Evolutionary conservation across 2,113 vertebrate species (phyloP).

Genomic region (Pseudolaguvia tuberculata): DNA sequence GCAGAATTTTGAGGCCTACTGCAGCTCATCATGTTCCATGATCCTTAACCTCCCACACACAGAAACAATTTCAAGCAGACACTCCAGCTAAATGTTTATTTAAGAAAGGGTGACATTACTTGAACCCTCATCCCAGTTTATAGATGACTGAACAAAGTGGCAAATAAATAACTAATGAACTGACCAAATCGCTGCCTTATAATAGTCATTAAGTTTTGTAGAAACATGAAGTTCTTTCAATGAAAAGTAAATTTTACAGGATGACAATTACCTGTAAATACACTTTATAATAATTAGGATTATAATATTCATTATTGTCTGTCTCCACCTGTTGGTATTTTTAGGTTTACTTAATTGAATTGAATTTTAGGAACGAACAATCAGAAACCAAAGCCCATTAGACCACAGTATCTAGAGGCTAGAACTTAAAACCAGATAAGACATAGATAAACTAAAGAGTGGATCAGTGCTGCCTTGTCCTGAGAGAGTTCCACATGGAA

Average conservation of each 20-base stretch:
- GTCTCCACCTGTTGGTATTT: neutral
- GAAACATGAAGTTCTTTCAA: neutral
- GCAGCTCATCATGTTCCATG: slow-evolving; percentile 39
- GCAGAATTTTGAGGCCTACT: slow-evolving; percentile 58
- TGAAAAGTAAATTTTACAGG: too few species aligned
- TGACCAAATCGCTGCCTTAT: neutral
- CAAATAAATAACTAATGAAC: slow-evolving; percentile 10
- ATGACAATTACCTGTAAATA: neutral
- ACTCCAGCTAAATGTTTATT: slow-evolving; percentile 8
- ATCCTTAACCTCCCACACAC: slow-evolving; percentile 33
- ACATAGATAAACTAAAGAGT: slow-evolving; percentile 21
- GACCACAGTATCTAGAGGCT: neutral
- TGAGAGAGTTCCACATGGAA: slow-evolving; percentile 50
- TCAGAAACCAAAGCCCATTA: neutral
- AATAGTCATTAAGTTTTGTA: neutral
- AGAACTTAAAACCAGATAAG: slow-evolving; percentile 14
- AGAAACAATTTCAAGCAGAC: neutral
- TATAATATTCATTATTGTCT: neutral
- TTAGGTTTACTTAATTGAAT: neutral
- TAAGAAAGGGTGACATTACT: neutral
- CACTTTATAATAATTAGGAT: too few species aligned
- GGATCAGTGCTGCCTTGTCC: slow-evolving; percentile 40
- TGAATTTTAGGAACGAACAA: neutral
- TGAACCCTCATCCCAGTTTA: neutral
- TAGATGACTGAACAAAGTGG: neutral